phyloP scores from a whole-genome alignment of 2,888 invertebrate species.

The Polydrusus pterygomalis region DNA sequence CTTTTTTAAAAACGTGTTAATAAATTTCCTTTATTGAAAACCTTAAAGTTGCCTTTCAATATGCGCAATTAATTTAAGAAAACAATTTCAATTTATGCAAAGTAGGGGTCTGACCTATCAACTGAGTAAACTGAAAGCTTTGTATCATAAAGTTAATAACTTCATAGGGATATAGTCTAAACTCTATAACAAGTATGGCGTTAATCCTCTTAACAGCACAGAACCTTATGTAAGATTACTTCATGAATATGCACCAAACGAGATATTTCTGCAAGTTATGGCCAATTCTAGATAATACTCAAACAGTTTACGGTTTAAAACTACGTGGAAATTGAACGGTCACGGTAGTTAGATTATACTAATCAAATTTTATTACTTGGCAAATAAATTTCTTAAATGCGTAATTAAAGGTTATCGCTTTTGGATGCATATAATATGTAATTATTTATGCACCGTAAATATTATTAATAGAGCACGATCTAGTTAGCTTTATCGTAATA shows the following conservation, averaged over 20 bases:
- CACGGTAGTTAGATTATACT: neutral
- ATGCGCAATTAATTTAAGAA: neutral
- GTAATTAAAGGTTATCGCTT: neutral
- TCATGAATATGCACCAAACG: slow-evolving; percentile 12
- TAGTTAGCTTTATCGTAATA: too few relatives aligned
- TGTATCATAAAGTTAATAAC: slow-evolving; percentile 10
- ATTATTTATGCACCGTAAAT: too few relatives aligned
- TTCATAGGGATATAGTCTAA: slow-evolving; percentile 18
- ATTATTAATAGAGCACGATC: too few relatives aligned
- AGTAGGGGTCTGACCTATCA: neutral
- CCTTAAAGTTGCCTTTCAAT: too few relatives aligned
- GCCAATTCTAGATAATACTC: slow-evolving; percentile 15
- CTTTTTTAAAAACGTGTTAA: too few relatives aligned
- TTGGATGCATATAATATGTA: too few relatives aligned
- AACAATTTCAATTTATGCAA: neutral
- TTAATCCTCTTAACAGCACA: slow-evolving; percentile 22
- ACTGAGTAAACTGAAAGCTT: neutral
- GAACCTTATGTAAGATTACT: slow-evolving; percentile 16
- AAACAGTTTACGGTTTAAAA: slow-evolving; percentile 5
- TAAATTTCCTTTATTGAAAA: too few relatives aligned
- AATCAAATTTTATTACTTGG: neutral
- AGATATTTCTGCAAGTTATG: slow-evolving; percentile 13
- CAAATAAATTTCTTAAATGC: neutral
- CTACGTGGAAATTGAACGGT: neutral
- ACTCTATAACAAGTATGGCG: slow-evolving; percentile 9